Conservation (phyloP, 2,888 invertebrate genomes). For the Nomada goodeniana region DNA sequence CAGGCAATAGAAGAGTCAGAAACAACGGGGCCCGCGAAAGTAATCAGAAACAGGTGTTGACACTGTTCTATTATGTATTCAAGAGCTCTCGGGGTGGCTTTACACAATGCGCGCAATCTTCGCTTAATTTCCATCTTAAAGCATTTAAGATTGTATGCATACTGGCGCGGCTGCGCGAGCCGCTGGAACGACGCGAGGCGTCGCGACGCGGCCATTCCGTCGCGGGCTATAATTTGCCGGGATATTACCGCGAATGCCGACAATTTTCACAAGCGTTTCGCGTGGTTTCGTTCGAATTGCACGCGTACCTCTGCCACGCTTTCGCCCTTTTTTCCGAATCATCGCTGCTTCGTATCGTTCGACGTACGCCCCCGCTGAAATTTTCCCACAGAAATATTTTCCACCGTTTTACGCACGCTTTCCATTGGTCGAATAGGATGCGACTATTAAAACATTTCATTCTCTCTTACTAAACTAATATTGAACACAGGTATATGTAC, state of each 20-base stretch:
- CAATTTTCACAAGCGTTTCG: constrained; percentile 28
- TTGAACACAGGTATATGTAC: no score
- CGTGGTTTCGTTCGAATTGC: constrained; percentile 9
- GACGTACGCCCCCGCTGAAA: background rate
- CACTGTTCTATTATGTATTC: constrained; percentile 63
- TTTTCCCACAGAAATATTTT: no score
- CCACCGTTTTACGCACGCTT: no score
- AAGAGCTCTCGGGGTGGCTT: constrained; percentile 54
- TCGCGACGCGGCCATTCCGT: no score
- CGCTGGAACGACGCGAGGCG: constrained; percentile 28
- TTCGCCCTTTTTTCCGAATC: background rate
- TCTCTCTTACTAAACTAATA: no score
- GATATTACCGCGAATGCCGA: constrained; percentile 40
- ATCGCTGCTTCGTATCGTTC: background rate
- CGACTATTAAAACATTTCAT: no score
- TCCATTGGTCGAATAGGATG: no score
- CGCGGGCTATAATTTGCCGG: constrained; percentile 53
- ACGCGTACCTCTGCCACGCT: background rate
- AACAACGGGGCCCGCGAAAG: constrained; percentile 11
- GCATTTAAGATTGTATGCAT: constrained; percentile 64
- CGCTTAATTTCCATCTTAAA: constrained; percentile 66
- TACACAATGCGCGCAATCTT: constrained; percentile 62
- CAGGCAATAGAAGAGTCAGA: no score
- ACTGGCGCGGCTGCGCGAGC: constrained; percentile 32
- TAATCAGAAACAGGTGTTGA: constrained; percentile 65